Evolutionary conservation across 92 coral and sea anemone species (phyloP), one percentile per base, ranked within the genome.

Genomic region (Meandrina meandrites): DNA sequence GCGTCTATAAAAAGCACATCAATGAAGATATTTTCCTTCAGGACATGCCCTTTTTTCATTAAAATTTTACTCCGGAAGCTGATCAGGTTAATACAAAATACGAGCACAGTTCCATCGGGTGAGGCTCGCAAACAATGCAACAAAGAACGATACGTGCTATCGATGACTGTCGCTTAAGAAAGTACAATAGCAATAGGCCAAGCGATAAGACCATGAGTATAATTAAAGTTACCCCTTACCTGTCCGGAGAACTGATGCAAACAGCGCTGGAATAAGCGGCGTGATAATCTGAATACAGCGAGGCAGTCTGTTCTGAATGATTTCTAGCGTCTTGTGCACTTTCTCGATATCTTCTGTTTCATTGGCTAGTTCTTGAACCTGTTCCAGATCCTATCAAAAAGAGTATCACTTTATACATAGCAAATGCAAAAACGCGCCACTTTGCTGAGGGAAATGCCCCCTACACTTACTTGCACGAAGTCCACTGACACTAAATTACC

Each of bases 241-340:
- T 92, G 96, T 90, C 79, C 91, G 94, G 60, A 97, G 94, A 78
- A 97, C 94, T 56, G 86, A 84, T 35, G 90, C 94, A 88, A 97
- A 93, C 79, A 97, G 88, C 73, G 95, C 95, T 15, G 99, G 98
- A 36, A 97, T 91, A 57, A 95, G 89, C 22, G 92, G 79, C 30
- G 97, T 90, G 51, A 97, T 87, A 35, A 93, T 97, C 36, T 91
- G 91, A 75, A 97, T 32, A 81, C 86, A 93, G 45, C 96, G 94
- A 37, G 92, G 88, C 37, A 93, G 84, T 54, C 96, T 90, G 50
- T 78, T 77, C 47, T 90, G 88, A 75, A 97, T 89, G 27, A 84
- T 85, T 10, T 92, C 92, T 73, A 95, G 35, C 34, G 92, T 87
- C 73, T 79, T 84, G 51, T 90, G 80, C 40, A 92, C 71, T 81